Evolutionary conservation across 2,797 vertebrate species (phyloP), one percentile per base, ranked within the genome.

Genomic region (Gallinago stenura): DNA sequence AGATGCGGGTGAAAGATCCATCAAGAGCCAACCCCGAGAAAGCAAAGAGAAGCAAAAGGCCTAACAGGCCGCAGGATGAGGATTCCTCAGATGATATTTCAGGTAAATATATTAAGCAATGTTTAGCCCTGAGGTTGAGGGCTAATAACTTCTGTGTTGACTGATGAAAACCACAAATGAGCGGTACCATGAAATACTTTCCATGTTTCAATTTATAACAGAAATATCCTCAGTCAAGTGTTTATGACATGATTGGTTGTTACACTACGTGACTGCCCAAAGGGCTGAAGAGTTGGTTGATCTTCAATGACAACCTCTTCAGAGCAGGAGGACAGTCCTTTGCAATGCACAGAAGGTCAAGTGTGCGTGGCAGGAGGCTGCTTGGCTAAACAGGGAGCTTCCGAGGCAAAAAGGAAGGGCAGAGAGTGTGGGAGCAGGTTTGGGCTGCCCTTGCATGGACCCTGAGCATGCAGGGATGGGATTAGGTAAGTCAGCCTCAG

Each of bases 1-100:
- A 99, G 98, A 99, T 99, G 99, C 98, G 99, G 98, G 99, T 99
- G 91, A 99, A 99, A 97, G 99, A 99, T 97, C 99, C 99, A 70
- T 98, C 98, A 83, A 98, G 98, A 96, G 97, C 98, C 98, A 97
- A 98, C 97, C 95, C 98, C 28, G 99, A 99, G 88, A 99, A 99
- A 98, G 98, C 98, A 15, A 99, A 99, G 98, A 99, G 98, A 98
- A 99, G 98, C 90, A 99, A 98, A 97, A 99, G 98, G 96, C 98
- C 98, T 26, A 98, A 98, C 77, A 98, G 98, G 95, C 98, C 98
- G 66, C 98, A 98, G 80, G 99, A 99, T 98, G 99, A 99, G 93
- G 99, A 99, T 89, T 99, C 99, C 35, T 99, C 99, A 53, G 99
- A 99, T 95, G 99, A 99, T 98, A 98, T 99, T 98, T 98, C 99